These are phyloP conservation scores for Micrasema longulum DNA, from an alignment of 1,140 invertebrate species.

Conservation along the genomic window DNA sequence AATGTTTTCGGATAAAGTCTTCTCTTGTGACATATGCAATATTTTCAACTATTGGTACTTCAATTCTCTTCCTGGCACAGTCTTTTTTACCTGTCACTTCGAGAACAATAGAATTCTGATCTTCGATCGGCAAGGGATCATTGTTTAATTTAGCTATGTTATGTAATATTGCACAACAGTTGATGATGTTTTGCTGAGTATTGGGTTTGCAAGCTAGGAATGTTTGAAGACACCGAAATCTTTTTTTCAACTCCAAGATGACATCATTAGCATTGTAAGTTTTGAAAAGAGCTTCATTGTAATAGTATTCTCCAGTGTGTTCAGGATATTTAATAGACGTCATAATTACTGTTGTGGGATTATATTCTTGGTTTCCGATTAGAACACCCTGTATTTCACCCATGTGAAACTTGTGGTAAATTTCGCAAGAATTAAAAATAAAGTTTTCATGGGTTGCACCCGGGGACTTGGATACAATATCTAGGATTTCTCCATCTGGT, in stretches of 20 bases:
- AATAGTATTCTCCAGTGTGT: slow-evolving; percentile 50
- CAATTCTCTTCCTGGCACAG: slow-evolving; percentile 45
- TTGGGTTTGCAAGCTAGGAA: slow-evolving; percentile 49
- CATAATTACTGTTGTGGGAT: slow-evolving; percentile 48
- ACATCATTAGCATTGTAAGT: slow-evolving; percentile 47
- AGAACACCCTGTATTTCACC: slow-evolving; percentile 49
- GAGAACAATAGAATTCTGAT: slow-evolving; percentile 41
- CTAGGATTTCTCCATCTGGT: slow-evolving; percentile 48
- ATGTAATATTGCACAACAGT: slow-evolving; percentile 49
- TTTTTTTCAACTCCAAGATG: slow-evolving; percentile 48
- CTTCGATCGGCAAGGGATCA: slow-evolving; percentile 44
- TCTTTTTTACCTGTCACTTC: slow-evolving; percentile 49
- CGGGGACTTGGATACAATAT: slow-evolving; percentile 47
- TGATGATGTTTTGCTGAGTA: slow-evolving; percentile 51
- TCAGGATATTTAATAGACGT: slow-evolving; percentile 45
- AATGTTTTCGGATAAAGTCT: slow-evolving; percentile 52
- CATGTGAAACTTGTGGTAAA: slow-evolving; percentile 41
- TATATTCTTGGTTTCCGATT: slow-evolving; percentile 40
- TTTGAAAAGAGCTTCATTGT: slow-evolving; percentile 47
- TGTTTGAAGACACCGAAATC: slow-evolving; percentile 49
- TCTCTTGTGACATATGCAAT: slow-evolving; percentile 44
- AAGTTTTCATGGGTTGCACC: slow-evolving; percentile 50
- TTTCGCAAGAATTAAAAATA: slow-evolving; percentile 42
- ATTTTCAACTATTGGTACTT: slow-evolving; percentile 47
- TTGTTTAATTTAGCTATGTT: slow-evolving; percentile 51